Evolutionary conservation across 1,140 invertebrate species (phyloP), one percentile per base, ranked within the genome.

Genomic region (Apis florea): DNA sequence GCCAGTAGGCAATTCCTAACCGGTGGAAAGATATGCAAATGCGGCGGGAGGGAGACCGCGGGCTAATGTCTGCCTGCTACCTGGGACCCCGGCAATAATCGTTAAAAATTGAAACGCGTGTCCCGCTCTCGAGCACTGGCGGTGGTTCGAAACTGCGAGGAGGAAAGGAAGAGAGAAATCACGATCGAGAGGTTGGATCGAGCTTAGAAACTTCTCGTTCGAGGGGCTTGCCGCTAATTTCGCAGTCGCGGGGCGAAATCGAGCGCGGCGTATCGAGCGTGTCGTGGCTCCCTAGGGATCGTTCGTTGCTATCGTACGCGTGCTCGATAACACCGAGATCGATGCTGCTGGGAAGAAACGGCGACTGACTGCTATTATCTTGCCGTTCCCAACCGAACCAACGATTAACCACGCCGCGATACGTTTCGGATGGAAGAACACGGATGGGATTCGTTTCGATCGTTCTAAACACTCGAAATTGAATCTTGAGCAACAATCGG

Each of bases 21-120:
- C 88, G 88, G 75, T 90, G 86, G 89, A 92, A 92, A 92, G 92
- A 93, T 93, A 93, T 93, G 92, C 91, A 92, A 93, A 93, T 92
- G 90, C 76, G 78, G 78, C 81, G 73, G 79, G 79, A 83, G 85
- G 82, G 83, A 84, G 83, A 89, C 76, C 85, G 63, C 85, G 59
- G 61, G 79, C 63, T 87, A 88, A 86, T 88, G 85, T 79, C 79
- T 83, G 81, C 87, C 89, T 88, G 84, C 88, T 88, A 88, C 78
- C 80, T 85, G 85, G 84, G 82, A 81, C 56, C 21, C 86, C 70
- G 80, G 89, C 91, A 93, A 93, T 93, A 92, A 92, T 92, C 92
- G 91, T 93, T 93, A 93, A 92, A 93, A 92, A 92, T 88, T 92
- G 91, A 91, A 92, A 90, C 89, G 87, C 83, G 90, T 84, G 79